Evolutionary conservation across 2,113 vertebrate genomes (phyloP).

Genomic region (Mobula birostris): DNA sequence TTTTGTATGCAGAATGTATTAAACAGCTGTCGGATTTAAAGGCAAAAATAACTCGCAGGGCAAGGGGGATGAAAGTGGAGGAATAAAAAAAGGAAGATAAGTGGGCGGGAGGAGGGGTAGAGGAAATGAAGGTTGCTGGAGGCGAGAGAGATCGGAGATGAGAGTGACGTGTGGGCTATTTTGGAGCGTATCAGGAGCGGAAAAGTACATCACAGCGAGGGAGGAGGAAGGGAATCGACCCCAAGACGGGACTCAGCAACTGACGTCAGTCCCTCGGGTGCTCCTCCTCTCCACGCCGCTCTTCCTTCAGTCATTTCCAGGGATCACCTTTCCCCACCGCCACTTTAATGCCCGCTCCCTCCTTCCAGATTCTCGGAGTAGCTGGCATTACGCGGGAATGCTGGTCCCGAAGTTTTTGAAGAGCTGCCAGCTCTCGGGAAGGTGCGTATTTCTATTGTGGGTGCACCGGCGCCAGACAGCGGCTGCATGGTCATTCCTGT

Average conservation of each 20-base stretch:
- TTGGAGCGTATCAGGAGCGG: background rate
- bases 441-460: background rate
- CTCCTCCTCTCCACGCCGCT: background rate
- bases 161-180: background rate
- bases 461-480: background rate
- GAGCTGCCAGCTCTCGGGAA: background rate
- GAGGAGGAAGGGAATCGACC: slow-evolving; percentile 6
- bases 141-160: background rate
- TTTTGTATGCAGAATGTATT: background rate
- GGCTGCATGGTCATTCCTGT: background rate
- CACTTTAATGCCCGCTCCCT: background rate
- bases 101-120: background rate
- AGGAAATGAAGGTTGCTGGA: background rate
- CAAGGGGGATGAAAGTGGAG: background rate
- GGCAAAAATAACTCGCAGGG: background rate
- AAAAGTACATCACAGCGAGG: background rate
- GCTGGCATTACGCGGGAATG: background rate
- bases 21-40: background rate
- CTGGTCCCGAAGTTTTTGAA: background rate
- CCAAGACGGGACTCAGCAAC: background rate
- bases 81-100: too few relatives aligned
- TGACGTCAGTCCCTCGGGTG: slow-evolving; percentile 14
- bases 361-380: background rate
- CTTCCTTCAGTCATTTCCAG: background rate
- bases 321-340: background rate